These are phyloP conservation scores for Melanerpes aurifrons DNA, from an alignment of 2,113 vertebrate species.

Conservation along the genomic window DNA sequence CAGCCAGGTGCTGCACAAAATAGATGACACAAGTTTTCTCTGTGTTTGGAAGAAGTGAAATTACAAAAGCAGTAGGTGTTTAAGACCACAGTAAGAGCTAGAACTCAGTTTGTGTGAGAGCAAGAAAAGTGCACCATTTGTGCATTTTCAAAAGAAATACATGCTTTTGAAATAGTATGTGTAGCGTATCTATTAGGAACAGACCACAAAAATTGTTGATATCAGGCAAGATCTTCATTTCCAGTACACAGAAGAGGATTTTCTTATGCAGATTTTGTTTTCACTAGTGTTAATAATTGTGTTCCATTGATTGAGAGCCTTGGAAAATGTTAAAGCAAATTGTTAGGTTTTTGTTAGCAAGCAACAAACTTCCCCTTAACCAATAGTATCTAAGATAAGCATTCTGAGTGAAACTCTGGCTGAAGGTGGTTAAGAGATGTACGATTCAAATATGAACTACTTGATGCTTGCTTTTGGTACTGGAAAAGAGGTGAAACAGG, in stretches of 20 bases:
- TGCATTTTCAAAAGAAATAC: neutral
- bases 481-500: conserved; percentile 22
- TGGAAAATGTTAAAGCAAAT: neutral
- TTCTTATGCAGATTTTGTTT: neutral
- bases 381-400: conserved; percentile 8
- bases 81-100: neutral
- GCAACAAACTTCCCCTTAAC: conserved; percentile 50
- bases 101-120: neutral
- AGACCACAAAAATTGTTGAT: neutral
- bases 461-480: conserved; percentile 14
- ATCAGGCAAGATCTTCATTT: neutral
- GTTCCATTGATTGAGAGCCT: neutral
- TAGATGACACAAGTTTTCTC: neutral
- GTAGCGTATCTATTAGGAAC: neutral
- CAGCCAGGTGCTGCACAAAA: neutral
- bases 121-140: neutral
- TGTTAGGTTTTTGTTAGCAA: neutral
- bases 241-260: neutral
- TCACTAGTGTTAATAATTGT: neutral
- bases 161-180: neutral
- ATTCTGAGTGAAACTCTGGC: conserved; percentile 10
- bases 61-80: neutral
- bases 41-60: neutral
- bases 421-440: neutral
- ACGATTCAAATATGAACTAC: neutral